Percentiles rank a stretch among this genome's conserved stretches.
Conservation (phyloP, 2,113 vertebrate species). For the Trogon surrucura region DNA sequence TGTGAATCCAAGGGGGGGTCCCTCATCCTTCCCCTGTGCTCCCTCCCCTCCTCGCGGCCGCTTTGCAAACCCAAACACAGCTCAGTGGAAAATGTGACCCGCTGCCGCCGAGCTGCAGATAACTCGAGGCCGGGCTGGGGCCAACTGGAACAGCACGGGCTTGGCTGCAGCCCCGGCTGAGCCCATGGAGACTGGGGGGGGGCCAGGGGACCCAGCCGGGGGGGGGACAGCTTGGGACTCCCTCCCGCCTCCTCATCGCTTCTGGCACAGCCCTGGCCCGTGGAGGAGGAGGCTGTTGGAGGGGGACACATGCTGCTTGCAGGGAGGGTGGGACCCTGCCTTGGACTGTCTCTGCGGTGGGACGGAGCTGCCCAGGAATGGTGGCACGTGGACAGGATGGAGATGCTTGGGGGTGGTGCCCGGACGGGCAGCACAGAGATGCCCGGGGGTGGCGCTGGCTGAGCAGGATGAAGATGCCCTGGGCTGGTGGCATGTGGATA, state of each 20-base stretch:
- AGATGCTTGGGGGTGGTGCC: too few relatives aligned
- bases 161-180: neutral
- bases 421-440: neutral
- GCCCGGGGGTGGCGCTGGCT: accelerated
- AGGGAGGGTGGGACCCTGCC: neutral
- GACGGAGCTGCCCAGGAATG: too few relatives aligned
- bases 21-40: neutral
- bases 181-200: neutral
- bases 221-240: neutral
- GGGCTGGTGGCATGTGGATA: neutral
- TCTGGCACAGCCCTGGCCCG: neutral
- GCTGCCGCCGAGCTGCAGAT: neutral
- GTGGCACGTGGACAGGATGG: neutral
- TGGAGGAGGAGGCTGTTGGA: too few relatives aligned
- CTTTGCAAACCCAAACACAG: neutral
- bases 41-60: neutral
- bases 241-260: neutral
- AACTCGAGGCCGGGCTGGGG: neutral
- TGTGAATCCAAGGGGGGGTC: neutral
- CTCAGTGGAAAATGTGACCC: constrained; percentile 47
- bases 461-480: accelerated
- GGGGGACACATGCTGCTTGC: neutral
- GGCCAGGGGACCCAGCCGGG: neutral
- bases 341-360: neutral
- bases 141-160: constrained; percentile 35